Base-by-base conservation (phyloP, 2,888 invertebrate species). In the Drosophila koepferae region DNA sequence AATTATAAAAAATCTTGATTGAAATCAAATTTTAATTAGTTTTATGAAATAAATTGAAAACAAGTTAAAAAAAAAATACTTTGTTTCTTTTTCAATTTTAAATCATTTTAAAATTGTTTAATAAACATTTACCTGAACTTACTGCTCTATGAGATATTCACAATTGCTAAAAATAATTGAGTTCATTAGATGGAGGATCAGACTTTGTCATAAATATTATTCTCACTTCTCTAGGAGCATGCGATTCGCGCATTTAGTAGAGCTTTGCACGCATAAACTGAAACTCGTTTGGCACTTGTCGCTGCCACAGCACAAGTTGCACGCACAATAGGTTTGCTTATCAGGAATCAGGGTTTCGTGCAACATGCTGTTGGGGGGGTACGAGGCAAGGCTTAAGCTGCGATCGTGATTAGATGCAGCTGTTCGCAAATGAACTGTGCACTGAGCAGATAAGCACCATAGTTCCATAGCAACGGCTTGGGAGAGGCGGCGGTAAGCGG, bases 361-460 rank as follows among this genome's bases (percentile, higher is more conserved):
- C 63, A 31, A 44, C 48, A 60, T 23, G 48, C 23, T 55, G 60
- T n/a, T 55, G 60, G n/a, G 38, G 60, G n/a, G 38, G 23, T 23
- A 20, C 48, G 44, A 58, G 10, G 5, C 59, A 20, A 10, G 53
- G 51, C 31, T 64, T 40, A 38, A 38, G 31, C 31, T 20, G 53
- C 14, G 51, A 71, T 61, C 69, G 46, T 31, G 68, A 58, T 58
- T 74, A 46, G 14, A 1, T 40, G 66, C 53, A 49, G 60, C 41
- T 55, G 63, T 6, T 53, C 18, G 41, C 48, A 54, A 71, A 54
- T 64, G 71, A 76, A 76, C 74, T 63, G 34, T 59, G 59, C 49
- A 16, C 49, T 18, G 31, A n/a, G 31, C 34, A 40, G 78, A 78
- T 76, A 78, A 77, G 56, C 46, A 38, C 10, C 10, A 28, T 28